These are phyloP conservation scores for Clarias laeviceps DNA, from an alignment of 2,797 vertebrate genomes.

Conservation along the genomic window DNA sequence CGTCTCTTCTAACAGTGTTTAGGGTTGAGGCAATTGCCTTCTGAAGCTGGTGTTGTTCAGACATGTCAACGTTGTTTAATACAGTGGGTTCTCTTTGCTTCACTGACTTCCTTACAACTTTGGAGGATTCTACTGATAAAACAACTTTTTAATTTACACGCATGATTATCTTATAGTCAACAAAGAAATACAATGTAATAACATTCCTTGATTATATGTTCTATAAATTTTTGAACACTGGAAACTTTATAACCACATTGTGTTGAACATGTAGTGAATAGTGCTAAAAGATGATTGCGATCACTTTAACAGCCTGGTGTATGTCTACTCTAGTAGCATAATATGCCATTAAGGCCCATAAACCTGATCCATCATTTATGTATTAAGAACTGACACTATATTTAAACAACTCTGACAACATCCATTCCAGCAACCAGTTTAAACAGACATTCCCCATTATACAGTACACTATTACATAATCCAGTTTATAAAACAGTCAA, in stretches of 20 bases:
- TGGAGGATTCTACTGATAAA: constrained; percentile 34
- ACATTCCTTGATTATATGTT: not conserved
- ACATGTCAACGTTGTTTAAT: constrained; percentile 56
- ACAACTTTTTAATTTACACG: constrained; percentile 22
- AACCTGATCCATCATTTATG: not conserved
- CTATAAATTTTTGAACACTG: not conserved
- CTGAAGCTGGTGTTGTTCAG: constrained; percentile 55
- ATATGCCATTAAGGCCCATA: not conserved
- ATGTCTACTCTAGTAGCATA: not conserved
- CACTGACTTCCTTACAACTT: constrained; percentile 1
- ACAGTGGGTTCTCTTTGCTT: constrained; percentile 17
- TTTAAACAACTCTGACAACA: not conserved
- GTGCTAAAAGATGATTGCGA: not conserved
- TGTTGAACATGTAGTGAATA: not conserved
- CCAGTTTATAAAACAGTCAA: not conserved
- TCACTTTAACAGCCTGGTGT: not conserved
- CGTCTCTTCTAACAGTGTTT: constrained; percentile 55
- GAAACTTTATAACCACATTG: not conserved
- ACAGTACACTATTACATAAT: not conserved
- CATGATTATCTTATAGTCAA: not conserved
- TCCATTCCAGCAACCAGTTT: not conserved
- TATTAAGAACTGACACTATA: constrained; percentile 2
- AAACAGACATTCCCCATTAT: not conserved
- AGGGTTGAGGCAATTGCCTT: constrained; percentile 66
- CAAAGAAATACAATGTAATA: constrained; percentile 1